These are phyloP conservation scores for Mythimna pallens DNA, from an alignment of 2,888 invertebrate genomes.

Conservation along the genomic window DNA sequence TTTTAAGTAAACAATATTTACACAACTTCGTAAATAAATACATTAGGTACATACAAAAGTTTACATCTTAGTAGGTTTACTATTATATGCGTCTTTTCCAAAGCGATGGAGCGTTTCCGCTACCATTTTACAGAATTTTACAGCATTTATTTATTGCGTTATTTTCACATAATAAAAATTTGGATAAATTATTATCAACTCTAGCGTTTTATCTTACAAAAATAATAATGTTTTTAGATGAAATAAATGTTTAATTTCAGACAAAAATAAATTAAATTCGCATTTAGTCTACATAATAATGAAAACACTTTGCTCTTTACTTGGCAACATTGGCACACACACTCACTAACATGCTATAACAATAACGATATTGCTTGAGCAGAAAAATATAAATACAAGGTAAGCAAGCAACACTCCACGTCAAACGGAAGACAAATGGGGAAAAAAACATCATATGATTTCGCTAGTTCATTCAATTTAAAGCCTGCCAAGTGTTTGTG, in stretches of 20 bases:
- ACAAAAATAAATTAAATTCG: slow-evolving; percentile 18
- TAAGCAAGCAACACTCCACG: no score
- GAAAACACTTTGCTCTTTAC: slow-evolving; percentile 37
- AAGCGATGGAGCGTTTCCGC: slow-evolving; percentile 11
- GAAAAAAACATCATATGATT: no score
- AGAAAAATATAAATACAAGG: slow-evolving; percentile 35
- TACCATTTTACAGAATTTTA: slow-evolving; percentile 6
- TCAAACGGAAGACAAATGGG: no score
- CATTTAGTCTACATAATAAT: slow-evolving; percentile 15
- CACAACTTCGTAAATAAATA: slow-evolving; percentile 57
- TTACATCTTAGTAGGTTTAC: slow-evolving; percentile 39
- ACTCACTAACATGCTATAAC: slow-evolving; percentile 53
- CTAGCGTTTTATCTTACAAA: slow-evolving; percentile 7
- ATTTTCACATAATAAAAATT: neutral
- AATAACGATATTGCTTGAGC: slow-evolving; percentile 54
- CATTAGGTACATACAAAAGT: slow-evolving; percentile 55
- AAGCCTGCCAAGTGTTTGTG: no score
- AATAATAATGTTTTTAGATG: neutral
- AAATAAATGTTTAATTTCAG: slow-evolving; percentile 2
- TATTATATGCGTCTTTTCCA: slow-evolving; percentile 24
- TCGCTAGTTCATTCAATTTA: no score
- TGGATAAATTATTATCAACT: neutral
- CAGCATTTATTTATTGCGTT: slow-evolving; percentile 5
- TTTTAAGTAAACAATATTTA: slow-evolving; percentile 68
- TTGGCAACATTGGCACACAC: slow-evolving; percentile 68